Base-by-base conservation (phyloP, 2,797 vertebrate genomes). In the Nyctalus aviator region DNA sequence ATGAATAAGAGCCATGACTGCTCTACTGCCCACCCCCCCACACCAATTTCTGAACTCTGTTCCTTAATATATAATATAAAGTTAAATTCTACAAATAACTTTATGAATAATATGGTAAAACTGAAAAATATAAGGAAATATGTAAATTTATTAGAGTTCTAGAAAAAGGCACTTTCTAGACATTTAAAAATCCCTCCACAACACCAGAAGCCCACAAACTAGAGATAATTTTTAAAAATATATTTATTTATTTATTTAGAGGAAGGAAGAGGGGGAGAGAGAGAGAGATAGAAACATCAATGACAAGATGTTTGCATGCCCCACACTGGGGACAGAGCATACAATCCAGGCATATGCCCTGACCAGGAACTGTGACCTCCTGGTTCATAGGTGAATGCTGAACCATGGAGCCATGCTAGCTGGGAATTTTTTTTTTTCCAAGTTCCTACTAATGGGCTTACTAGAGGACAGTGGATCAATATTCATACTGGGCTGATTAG, bases 391-490 rank as follows among this genome's bases (percentile, higher is more conserved):
- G 57, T 59, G 25, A 59, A 13, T 59, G 57, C 57, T 59, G 25
- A 59, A 59, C 25, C 57, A 59, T 11, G 12, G 57, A 59, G 57
- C 25, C 57, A 59, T 59, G 25, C 57, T 27, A 5, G 57, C 25
- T 6, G 57, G 57, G 57, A 59, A 59, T 6, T 59, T 59, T n/a
- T 48, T 93, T 48, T 48, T 84, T 93, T 1, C 89, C 55, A 50
- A 53, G 41, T 83, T 93, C 92, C 71, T 93, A n/a, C 81, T 90
- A 86, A 87, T 82, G 41, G 72, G 46, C n/a, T 48, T 50, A n/a
- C 64, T 23, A 64, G 30, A n/a, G 55, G 59, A 86, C 23, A n/a
- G 27, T 73, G 5, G 50, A 25, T 81, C 69, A 30, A 35, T 90
- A 68, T 62, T 62, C 27, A 30, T 81, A 53, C n/a, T 84, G 73